These are phyloP conservation scores for Axea sp. DNA, from an alignment of 2,888 invertebrate genomes.

Conservation along the genomic window DNA sequence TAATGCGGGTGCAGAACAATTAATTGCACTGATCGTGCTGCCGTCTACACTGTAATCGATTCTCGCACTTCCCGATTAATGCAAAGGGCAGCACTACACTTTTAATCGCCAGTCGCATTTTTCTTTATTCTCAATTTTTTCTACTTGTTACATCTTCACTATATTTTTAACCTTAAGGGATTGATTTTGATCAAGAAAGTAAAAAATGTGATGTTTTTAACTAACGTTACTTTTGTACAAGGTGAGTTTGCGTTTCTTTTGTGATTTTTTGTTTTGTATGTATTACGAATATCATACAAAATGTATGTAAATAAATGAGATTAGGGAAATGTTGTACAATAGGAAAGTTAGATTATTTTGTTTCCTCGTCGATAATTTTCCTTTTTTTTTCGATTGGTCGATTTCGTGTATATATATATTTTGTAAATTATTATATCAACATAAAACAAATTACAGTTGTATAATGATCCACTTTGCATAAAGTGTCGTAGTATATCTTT, in stretches of 20 bases:
- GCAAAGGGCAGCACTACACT: slow-evolving; percentile 16
- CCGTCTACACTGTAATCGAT: background rate
- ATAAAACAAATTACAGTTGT: slow-evolving; percentile 18
- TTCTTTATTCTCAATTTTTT: too few relatives aligned
- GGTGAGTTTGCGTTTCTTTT: background rate
- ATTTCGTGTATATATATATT: slow-evolving; percentile 72
- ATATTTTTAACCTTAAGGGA: too few relatives aligned
- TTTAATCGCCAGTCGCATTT: slow-evolving; percentile 43
- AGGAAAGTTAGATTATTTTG: too few relatives aligned
- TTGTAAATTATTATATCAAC: slow-evolving; percentile 70
- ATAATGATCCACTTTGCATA: slow-evolving; percentile 19
- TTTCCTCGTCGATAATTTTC: background rate
- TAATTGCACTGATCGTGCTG: background rate
- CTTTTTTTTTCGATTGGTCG: slow-evolving; percentile 13
- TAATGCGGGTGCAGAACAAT: too few relatives aligned
- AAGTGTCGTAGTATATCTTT: slow-evolving; percentile 58
- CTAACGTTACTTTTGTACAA: slow-evolving; percentile 24
- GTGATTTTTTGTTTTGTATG: too few relatives aligned
- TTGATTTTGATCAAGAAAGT: too few relatives aligned
- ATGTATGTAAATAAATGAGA: slow-evolving; percentile 31
- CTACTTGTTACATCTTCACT: too few relatives aligned
- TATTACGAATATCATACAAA: too few relatives aligned
- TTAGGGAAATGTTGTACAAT: slow-evolving; percentile 10
- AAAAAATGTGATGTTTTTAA: too few relatives aligned
- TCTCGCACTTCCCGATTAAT: background rate